Evolutionary conservation across 2,888 invertebrate genomes (phyloP).

Genomic region (Eristalis intricaria): DNA sequence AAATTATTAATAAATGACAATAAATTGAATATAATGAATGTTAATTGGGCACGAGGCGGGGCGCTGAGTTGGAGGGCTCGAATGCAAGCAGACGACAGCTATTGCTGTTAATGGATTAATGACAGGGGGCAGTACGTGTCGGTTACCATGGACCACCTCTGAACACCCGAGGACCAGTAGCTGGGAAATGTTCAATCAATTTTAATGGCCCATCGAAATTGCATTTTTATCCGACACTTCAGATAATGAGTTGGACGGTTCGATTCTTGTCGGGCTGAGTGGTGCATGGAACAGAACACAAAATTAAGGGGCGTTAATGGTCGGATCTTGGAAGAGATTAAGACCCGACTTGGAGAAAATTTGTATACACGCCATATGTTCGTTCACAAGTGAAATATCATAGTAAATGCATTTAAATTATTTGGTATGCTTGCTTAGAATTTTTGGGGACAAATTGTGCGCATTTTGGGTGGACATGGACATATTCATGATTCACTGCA

Average conservation of each 20-base stretch:
- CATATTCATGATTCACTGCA: no score
- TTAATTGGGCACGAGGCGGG: slow-evolving; percentile 51
- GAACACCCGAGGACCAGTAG: neutral
- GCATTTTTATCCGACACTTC: slow-evolving; percentile 75
- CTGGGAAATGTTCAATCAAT: slow-evolving; percentile 76
- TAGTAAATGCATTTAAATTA: no score
- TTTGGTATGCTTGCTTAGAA: no score
- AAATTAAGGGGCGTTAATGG: no score
- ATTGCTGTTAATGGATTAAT: slow-evolving; percentile 16
- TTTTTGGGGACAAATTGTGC: no score
- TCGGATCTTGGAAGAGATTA: no score
- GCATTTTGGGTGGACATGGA: no score
- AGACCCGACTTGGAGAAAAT: no score
- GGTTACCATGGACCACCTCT: neutral
- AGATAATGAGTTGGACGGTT: neutral
- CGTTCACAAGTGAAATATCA: no score
- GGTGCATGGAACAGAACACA: neutral
- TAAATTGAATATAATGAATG: slow-evolving; percentile 68
- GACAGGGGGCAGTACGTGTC: neutral
- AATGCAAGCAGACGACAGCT: neutral
- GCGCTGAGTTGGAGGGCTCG: neutral
- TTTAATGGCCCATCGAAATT: slow-evolving; percentile 78
- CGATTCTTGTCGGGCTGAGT: neutral
- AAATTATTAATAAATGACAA: slow-evolving; percentile 69
- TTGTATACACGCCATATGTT: no score